Base-by-base conservation (phyloP, 2,888 invertebrate species). In the Nudaria mundana region DNA sequence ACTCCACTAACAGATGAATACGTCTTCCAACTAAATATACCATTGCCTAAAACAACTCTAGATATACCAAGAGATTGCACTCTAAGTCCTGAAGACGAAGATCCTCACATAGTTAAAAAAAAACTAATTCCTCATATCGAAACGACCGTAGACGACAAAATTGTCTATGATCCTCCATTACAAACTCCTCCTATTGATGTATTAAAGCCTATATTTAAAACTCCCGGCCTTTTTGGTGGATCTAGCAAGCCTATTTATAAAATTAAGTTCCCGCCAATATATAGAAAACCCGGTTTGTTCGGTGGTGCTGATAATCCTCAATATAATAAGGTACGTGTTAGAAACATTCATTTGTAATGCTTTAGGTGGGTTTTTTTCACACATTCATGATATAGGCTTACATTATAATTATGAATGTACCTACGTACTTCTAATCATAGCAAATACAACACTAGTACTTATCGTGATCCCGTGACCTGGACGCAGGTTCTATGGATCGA, bases 1-100 rank as follows among this genome's bases (percentile, higher is more conserved):
- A 85, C 86, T 1, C 88, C 88, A 8, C 35, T 87, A 25, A 81
- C 77, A 1, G 87, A 88, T 28, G 86, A 86, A 66, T 88, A 88
- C 37, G 52, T 88, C 0, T 88, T 88, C 36, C 75, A 78, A 47
- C 65, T 88, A 1, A 52, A 67, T 30, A 69, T 76, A 0, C 75
- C 77, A 6, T 43, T 82, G n/a, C 83, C 83, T 0, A 82, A 76
- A 63, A 71, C 67, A n/a, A 49, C 53, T 1, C 64, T 69, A 5
- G 70, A 71, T 0, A 45, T 77, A 1, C 76, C 73, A 0, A 62
- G 65, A 44, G 77, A 63, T 12, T 11, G 57, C 3, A 52, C 51
- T 5, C n/a, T 50, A 8, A 57, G 56, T 2, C 63, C 67, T 2
- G 54, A 65, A 1, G 72, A 77, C 0, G 87, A 85, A 51, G 84